Base-by-base conservation (phyloP, 1,140 invertebrate species). In the Doryteuthis pealeii region DNA sequence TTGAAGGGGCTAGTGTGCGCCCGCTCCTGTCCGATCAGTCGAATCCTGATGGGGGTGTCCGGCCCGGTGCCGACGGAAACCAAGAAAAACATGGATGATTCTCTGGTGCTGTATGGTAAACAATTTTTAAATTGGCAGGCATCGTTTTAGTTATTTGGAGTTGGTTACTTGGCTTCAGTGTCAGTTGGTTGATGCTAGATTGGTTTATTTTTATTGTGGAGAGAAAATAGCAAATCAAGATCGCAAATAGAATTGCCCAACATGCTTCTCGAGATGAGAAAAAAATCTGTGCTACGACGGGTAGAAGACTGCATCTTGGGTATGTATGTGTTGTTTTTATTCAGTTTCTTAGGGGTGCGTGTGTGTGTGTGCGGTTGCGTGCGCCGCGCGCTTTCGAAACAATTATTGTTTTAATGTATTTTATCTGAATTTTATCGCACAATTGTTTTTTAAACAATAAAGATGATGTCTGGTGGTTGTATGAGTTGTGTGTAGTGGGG, bases 231-330 rank as follows among this genome's bases (percentile, higher is more conserved):
- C 89, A 92, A 83, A 91, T 93, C 70, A 91, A 78, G 91, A 94
- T 80, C 93, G 69, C 92, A 92, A 82, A 91, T 94, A 78, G 91
- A 77, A 91, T 94, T 73, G 93, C 94, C 32, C 94, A 96, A 88
- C 91, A 92, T 18, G 91, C 93, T 26, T 93, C 94, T 14, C 84
- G 92, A 26, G 93, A 93, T 77, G 95, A 97, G 88, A 95, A 96
- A 88, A n/a, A 92, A 94, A 79, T 91, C 96, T 31, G 94, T 98
- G 73, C 89, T 94, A 66, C 94, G 93, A 2, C 89, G 93, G 83
- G 91, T 97, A 62, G 74, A 95, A 83, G 95, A 97, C 88, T 98
- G 78, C 96, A 8, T 93, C 94, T 26, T 98, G 96, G 96, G 95
- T 95, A 22, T 31, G 65, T 66, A 66, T 8, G 18, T 33, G 15